Conservation (phyloP, 2,797 vertebrate species). For the Neoniphon sammara region DNA sequence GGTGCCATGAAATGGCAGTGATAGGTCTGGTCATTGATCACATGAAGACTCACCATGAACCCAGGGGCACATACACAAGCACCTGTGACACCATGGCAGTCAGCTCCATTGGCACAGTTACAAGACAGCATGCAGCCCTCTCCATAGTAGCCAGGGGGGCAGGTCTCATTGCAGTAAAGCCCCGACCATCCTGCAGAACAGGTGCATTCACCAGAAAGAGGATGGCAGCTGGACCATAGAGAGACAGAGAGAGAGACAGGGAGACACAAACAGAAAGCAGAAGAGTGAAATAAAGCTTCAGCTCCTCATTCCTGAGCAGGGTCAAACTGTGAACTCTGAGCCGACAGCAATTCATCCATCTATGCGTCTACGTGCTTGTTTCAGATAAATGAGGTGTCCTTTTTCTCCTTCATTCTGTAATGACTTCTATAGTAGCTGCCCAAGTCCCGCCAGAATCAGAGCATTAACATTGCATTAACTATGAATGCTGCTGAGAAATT, state of each 20-base stretch:
- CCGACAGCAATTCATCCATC: slow-evolving; percentile 70
- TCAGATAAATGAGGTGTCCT: slow-evolving; percentile 75
- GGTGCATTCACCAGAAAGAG: slow-evolving; percentile 94
- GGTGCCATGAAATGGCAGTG: slow-evolving; percentile 19
- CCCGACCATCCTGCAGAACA: slow-evolving; percentile 95
- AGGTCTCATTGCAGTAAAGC: slow-evolving; percentile 95
- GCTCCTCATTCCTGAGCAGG: slow-evolving; percentile 50
- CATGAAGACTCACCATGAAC: slow-evolving; percentile 86
- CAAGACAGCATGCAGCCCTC: slow-evolving; percentile 89
- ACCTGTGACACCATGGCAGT: slow-evolving; percentile 92
- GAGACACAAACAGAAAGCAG: slow-evolving; percentile 51
- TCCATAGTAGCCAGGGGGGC: slow-evolving; percentile 90
- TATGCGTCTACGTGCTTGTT: slow-evolving; percentile 51
- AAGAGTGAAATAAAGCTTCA: slow-evolving; percentile 48
- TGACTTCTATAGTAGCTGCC: slow-evolving; percentile 73
- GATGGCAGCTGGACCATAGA: slow-evolving; percentile 90
- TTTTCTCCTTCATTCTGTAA: slow-evolving; percentile 80
- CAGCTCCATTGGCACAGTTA: slow-evolving; percentile 91
- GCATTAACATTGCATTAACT: slow-evolving; percentile 84
- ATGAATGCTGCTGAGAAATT: slow-evolving; percentile 81
- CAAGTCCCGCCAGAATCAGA: slow-evolving; percentile 75
- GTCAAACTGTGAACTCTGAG: slow-evolving; percentile 65
- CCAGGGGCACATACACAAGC: slow-evolving; percentile 92
- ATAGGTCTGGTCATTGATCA: slow-evolving; percentile 3
- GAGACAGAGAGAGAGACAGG: slow-evolving; percentile 58